A percentile compares a stretch with the other conserved stretches of the same genome.
Evolutionary conservation across 2,888 invertebrate genomes (phyloP).

Genomic region (Drosophila cognata): DNA sequence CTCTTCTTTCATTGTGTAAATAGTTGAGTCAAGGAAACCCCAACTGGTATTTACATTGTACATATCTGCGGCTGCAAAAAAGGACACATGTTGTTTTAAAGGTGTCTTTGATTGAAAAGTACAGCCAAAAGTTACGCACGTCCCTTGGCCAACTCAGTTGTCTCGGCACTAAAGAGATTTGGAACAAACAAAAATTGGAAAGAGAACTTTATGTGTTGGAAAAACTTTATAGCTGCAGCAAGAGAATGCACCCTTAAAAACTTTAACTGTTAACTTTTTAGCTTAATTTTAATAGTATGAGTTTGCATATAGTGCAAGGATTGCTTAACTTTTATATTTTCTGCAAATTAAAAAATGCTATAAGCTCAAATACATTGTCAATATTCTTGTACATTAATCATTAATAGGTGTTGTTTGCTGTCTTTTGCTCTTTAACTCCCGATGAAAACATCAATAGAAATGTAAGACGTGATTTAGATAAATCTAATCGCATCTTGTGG

Average conservation of each 20-base stretch:
- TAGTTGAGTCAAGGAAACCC: constrained; percentile 24
- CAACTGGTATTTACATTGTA: constrained; percentile 49
- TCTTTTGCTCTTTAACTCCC: neutral
- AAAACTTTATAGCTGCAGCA: constrained; percentile 33
- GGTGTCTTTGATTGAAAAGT: constrained; percentile 62
- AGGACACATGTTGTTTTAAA: constrained; percentile 50
- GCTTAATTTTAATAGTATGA: neutral
- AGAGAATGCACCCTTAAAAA: constrained; percentile 31
- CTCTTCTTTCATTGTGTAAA: constrained; percentile 10
- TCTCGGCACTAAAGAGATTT: constrained; percentile 7
- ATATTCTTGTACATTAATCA: neutral
- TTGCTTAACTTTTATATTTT: neutral
- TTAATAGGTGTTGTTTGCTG: too few species aligned
- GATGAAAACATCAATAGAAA: neutral
- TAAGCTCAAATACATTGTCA: neutral
- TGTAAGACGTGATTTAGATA: neutral
- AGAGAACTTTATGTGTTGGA: constrained; percentile 41
- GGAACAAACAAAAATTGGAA: constrained; percentile 34
- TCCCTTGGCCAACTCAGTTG: neutral
- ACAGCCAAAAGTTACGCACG: constrained; percentile 53
- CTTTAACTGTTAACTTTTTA: constrained; percentile 49
- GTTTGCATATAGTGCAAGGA: neutral
- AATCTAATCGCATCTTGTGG: neutral
- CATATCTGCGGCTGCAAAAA: constrained; percentile 53
- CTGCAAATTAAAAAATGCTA: neutral